Base-by-base conservation (phyloP, 1,140 invertebrate species). In the Listronotus bonariensis region DNA sequence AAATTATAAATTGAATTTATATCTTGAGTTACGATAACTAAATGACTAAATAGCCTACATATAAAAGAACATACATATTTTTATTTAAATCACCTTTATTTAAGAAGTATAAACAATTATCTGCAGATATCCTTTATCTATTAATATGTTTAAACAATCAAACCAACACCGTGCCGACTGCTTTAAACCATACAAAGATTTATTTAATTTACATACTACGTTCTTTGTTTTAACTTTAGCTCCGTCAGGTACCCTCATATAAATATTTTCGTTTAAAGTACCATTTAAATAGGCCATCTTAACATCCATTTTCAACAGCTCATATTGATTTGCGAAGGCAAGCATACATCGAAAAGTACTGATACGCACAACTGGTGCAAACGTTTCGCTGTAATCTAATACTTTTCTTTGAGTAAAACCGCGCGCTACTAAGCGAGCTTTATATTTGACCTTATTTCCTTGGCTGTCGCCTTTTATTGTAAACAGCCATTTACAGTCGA, bases 141-240 rank as follows among this genome's bases (percentile, higher is more conserved):
- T 26, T 26, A 26, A 26, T 26, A 41, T 26, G 20, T 26, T 26
- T 26, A 5, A 5, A 3, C 20, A 26, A 26, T 26, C 20, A 26
- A 1, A 1, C 74, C 74, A 76, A 42, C 70, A 71, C 59, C 71
- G 65, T 46, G 77, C 74, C 20, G 77, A 66, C 64, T 81, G 79
- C 72, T 81, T 79, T 14, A 81, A 68, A 0, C 77, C 79, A 68
- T 81, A 81, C 14, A 81, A 55, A 36, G 74, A 68, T 66, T 77
- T 79, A 40, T 78, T 77, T 38, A 81, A 65, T 68, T 65, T 76
- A 53, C 72, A 77, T 31, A 77, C 61, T 45, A 52, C 18, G 6
- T 56, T 70, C 17, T 38, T 71, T 63, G 53, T 15, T 20, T 12
- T 41, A 14, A 71, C 36, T 18, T 59, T 31, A 14, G 76, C 64